phyloP scores from a whole-genome alignment of 2,113 vertebrate species.

The Sceloporus tristichus region DNA sequence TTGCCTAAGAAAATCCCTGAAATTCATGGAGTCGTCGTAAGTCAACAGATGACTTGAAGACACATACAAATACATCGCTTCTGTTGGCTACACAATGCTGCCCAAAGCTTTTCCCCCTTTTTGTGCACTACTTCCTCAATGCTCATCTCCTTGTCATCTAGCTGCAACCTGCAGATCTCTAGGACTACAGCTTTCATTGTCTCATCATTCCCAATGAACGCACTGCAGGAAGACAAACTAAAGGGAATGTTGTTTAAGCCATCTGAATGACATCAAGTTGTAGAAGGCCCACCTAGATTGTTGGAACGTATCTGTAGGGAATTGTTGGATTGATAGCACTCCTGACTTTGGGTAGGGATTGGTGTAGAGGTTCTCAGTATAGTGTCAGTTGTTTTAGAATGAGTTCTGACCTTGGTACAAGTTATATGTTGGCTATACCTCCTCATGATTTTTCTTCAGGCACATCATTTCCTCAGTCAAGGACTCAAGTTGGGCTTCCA shows the following conservation, averaged over 20 bases:
- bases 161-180: neutral
- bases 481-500: conserved; percentile 50
- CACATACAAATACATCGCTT: no score
- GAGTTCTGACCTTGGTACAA: no score
- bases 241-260: neutral
- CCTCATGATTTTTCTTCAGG: conserved; percentile 58
- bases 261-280: neutral
- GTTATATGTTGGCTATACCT: conserved; percentile 36
- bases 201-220: neutral
- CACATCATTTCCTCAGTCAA: conserved; percentile 46
- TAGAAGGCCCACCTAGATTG: neutral
- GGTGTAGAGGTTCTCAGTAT: neutral
- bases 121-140: no score
- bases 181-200: neutral
- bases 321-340: neutral
- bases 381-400: neutral
- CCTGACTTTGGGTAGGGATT: neutral
- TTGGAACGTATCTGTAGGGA: neutral
- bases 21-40: no score
- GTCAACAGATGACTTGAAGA: no score
- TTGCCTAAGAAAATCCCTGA: no score
- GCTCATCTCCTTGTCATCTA: no score
- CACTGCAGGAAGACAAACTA: neutral
- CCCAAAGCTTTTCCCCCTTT: no score
- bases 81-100: no score